These are phyloP conservation scores for Nanorana parkeri DNA, from an alignment of 2,113 vertebrate species.

Conservation along the genomic window DNA sequence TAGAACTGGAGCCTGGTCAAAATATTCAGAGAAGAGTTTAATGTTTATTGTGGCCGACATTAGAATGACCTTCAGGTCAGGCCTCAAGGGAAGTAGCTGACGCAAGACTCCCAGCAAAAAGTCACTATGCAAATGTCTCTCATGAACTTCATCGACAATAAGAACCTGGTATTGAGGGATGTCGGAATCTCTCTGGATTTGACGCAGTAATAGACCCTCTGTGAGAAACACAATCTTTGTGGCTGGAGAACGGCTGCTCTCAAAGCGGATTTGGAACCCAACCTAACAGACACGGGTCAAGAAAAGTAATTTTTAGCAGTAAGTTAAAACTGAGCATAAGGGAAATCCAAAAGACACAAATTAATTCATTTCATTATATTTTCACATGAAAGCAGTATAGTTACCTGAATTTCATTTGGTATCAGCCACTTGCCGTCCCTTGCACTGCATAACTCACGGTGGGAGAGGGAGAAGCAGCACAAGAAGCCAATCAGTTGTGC, in stretches of 20 bases:
- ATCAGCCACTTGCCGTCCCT: no score
- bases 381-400: no score
- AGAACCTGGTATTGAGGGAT: slow-evolving; percentile 80
- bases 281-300: slow-evolving; percentile 71
- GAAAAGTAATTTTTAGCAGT: background rate
- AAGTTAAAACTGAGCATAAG: no score
- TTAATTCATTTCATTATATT: no score
- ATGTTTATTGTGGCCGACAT: slow-evolving; percentile 97
- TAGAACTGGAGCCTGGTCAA: slow-evolving; percentile 80
- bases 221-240: slow-evolving; percentile 90
- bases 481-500: no score
- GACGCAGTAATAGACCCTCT: slow-evolving; percentile 87
- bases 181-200: slow-evolving; percentile 79
- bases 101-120: slow-evolving; percentile 87
- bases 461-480: no score
- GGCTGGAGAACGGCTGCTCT: slow-evolving; percentile 75
- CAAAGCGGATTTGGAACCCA: slow-evolving; percentile 93
- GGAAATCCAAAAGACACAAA: no score
- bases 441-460: no score
- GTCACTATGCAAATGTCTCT: slow-evolving; percentile 89
- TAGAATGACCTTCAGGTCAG: slow-evolving; percentile 84
- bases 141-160: slow-evolving; percentile 89
- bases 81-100: slow-evolving; percentile 70
- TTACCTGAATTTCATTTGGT: no score
- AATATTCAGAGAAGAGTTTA: slow-evolving; percentile 85